Evolutionary conservation across 1,140 invertebrate species (phyloP), one percentile per base, ranked within the genome.

Genomic region (Goniozus legneri): DNA sequence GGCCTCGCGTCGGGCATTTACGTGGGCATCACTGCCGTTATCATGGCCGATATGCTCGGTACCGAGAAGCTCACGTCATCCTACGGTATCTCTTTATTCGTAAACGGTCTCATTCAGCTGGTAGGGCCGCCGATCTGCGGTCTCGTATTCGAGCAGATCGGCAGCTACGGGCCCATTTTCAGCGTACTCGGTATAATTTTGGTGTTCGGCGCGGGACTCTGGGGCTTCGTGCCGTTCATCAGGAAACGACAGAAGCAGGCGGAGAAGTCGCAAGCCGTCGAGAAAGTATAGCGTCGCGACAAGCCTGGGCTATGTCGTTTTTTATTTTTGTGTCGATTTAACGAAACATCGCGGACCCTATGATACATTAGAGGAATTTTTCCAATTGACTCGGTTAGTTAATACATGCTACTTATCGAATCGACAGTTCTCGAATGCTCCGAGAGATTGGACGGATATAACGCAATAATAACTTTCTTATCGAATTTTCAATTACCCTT

Each of bases 1-100:
- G 89, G 89, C 1, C 68, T 92, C 3, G 83, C 87, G 7, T 90
- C 89, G 0, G 89, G 89, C n/a, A 81, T 85, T n/a, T 91, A 91
- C 62, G 86, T 90, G 0, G 89, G 89, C 12, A 84, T 91, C 1
- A 91, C 88, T 1, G 88, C 89, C 2, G 83, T 91, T 19, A 87
- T 91, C 0, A 89, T 91, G 86, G 87, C 88, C 0, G 88, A 91
- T 66, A 85, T 90, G 82, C 64, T 92, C 1, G 89, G 89, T 1
- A 83, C 84, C 1, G 89, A 92, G 54, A 77, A 86, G n/a, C 64
- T 92, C 2, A 88, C 88, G 41, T 89, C 87, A 0, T 89, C 88
- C 0, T 92, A 91, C 57, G 89, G 89, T 3, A 89, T 92, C 19
- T 89, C 87, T 46, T 72, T 92, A 3, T 91, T 91, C 58, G 80